Base-by-base conservation (phyloP, 2,113 vertebrate genomes). In the Lagopus leucura region DNA sequence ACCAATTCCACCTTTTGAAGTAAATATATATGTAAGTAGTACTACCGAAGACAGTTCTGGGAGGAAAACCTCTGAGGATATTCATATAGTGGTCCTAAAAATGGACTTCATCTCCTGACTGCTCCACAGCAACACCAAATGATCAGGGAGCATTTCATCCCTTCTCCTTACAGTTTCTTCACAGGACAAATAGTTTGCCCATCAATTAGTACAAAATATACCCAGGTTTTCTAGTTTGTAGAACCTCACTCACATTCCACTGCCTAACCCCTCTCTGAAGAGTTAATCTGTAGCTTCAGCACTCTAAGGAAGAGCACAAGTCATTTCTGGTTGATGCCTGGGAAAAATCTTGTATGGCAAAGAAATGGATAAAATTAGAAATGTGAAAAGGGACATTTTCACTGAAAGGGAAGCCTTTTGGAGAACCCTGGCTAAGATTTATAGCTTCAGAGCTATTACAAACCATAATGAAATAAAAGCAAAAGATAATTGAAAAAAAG, bases 401-500 rank as follows among this genome's bases (percentile, higher is more conserved):
- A 64, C 69, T 91, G 79, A 88, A 93, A 58, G 52, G 72, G 63
- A 96, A 94, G 73, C 66, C 79, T 97, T 77, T 60, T 77, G 48
- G 65, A 96, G 83, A 89, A 82, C 65, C 77, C 57, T 69, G 55
- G 36, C 27, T 95, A 70, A 95, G 82, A 95, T 95, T 95, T 96
- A 96, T 87, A 38, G 47, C 79, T 97, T 91, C 94, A 88, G 86
- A 95, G 79, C 93, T 93, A 94, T 84, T 95, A 89, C 28, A 93
- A 97, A 91, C 65, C 64, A 89, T 80, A 96, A 94, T 87, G 96
- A 97, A 96, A 96, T 82, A 96, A 96, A 95, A 84, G 57, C 82
- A 95, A 94, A 82, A 90, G 87, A 92, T 94, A 96, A 96, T 82
- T 97, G 86, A 95, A 96, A 95, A 96, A 97, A 95, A 87, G 71